Percentiles rank a stretch among this genome's conserved stretches.
Conservation (phyloP, 2,888 invertebrate genomes). For the Clanis bilineata region DNA sequence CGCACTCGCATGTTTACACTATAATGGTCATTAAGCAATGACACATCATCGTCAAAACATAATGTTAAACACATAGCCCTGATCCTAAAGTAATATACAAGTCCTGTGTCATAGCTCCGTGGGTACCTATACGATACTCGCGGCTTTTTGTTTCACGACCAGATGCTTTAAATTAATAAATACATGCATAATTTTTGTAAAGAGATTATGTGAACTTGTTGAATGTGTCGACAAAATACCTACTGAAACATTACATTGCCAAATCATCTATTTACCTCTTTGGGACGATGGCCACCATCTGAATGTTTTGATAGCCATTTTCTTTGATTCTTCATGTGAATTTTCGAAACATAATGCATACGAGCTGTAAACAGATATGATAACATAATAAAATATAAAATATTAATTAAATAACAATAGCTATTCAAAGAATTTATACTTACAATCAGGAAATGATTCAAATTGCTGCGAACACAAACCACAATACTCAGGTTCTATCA, state of each 20-base stretch:
- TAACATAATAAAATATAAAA: conserved; percentile 9
- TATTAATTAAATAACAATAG: neutral
- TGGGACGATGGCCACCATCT: conserved; percentile 29
- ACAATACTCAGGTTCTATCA: conserved; percentile 56
- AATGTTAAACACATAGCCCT: too few relatives aligned
- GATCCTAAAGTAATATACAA: too few relatives aligned
- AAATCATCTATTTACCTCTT: conserved; percentile 67
- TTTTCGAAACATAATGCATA: conserved; percentile 66
- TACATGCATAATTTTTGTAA: too few relatives aligned
- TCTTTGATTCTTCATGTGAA: conserved; percentile 62
- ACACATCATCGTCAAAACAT: too few relatives aligned
- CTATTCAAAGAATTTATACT: conserved; percentile 33
- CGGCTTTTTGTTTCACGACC: too few relatives aligned
- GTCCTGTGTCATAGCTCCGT: too few relatives aligned
- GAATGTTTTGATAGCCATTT: conserved; percentile 52
- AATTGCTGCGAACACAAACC: conserved; percentile 53
- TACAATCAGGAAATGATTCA: conserved; percentile 48
- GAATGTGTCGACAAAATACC: conserved; percentile 52
- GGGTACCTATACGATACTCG: too few relatives aligned
- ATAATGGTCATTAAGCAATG: too few relatives aligned
- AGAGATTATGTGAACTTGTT: conserved; percentile 54
- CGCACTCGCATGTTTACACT: too few relatives aligned
- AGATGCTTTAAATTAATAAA: too few relatives aligned
- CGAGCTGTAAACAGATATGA: conserved; percentile 58
- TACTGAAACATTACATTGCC: conserved; percentile 62